Percentiles rank a stretch among this genome's conserved stretches.
phyloP scores from a whole-genome alignment of 2,888 invertebrate species.

The Dryadula phaetusa region DNA sequence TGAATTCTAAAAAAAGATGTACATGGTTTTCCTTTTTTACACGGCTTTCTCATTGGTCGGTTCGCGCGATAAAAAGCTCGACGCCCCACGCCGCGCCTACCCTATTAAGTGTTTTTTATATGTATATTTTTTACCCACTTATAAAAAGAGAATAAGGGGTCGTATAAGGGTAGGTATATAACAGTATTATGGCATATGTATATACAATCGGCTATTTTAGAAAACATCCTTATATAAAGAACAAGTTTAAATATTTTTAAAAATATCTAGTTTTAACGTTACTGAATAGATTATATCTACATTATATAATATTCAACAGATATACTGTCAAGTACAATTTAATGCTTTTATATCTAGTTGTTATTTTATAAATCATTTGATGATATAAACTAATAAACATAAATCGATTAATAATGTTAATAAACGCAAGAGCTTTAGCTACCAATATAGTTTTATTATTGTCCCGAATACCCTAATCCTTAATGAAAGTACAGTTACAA shows the following conservation, averaged over 20 bases:
- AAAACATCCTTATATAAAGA: too few species aligned
- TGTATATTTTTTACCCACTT: constrained; percentile 14
- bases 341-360: neutral
- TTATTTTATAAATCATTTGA: neutral
- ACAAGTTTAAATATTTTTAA: too few species aligned
- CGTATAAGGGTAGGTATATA: neutral
- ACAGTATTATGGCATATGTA: neutral
- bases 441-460: constrained; percentile 32
- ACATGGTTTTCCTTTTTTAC: constrained; percentile 65
- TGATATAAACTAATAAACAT: neutral
- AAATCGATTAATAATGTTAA: constrained; percentile 12
- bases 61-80: constrained; percentile 65
- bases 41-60: constrained; percentile 65
- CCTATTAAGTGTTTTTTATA: constrained; percentile 51
- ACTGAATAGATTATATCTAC: too few species aligned
- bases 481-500: constrained; percentile 49
- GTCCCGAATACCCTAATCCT: constrained; percentile 32
- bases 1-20: constrained; percentile 52
- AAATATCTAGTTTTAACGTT: too few species aligned
- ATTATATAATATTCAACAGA: too few species aligned
- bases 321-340: neutral
- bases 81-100: constrained; percentile 67
- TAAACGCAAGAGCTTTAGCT: neutral
- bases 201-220: neutral
- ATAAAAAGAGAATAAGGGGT: constrained; percentile 11